Evolutionary conservation across 2,888 invertebrate genomes (phyloP).

Genomic region (Drosophila paucipuncta): DNA sequence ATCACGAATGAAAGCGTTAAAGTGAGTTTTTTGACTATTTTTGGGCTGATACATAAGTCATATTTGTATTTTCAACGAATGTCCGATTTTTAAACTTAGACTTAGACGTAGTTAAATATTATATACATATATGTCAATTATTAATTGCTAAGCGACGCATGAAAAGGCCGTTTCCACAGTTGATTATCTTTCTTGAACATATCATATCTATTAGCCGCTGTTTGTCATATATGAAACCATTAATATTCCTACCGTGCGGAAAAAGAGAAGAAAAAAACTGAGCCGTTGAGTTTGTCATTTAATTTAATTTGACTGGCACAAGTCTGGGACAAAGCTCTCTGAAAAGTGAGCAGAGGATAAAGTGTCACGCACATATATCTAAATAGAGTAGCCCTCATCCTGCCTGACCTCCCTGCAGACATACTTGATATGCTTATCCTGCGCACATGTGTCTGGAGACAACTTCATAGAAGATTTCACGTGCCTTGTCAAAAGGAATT

Average conservation of each 20-base stretch:
- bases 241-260: slow-evolving; percentile 33
- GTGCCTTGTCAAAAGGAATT: slow-evolving; percentile 82
- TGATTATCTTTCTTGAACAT: background rate
- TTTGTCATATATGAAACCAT: slow-evolving; percentile 45
- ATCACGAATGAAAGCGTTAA: background rate
- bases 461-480: slow-evolving; percentile 74
- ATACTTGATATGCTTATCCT: slow-evolving; percentile 61
- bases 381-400: slow-evolving; percentile 10
- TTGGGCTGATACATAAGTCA: no score
- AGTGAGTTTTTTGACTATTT: background rate
- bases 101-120: background rate
- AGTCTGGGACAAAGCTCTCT: slow-evolving; percentile 56
- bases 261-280: slow-evolving; percentile 18
- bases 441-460: slow-evolving; percentile 68
- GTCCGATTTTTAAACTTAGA: background rate
- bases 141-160: background rate
- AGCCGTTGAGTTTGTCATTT: slow-evolving; percentile 79
- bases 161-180: background rate
- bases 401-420: slow-evolving; percentile 50
- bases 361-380: slow-evolving; percentile 34
- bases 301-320: slow-evolving; percentile 79
- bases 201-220: slow-evolving; percentile 36
- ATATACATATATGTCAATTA: background rate
- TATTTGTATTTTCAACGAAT: background rate
- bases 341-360: slow-evolving; percentile 24